A percentile compares a stretch with the other conserved stretches of the same genome.
These are phyloP conservation scores for Chlorops oryzae DNA, from an alignment of 1,140 invertebrate species.

Conservation along the genomic window DNA sequence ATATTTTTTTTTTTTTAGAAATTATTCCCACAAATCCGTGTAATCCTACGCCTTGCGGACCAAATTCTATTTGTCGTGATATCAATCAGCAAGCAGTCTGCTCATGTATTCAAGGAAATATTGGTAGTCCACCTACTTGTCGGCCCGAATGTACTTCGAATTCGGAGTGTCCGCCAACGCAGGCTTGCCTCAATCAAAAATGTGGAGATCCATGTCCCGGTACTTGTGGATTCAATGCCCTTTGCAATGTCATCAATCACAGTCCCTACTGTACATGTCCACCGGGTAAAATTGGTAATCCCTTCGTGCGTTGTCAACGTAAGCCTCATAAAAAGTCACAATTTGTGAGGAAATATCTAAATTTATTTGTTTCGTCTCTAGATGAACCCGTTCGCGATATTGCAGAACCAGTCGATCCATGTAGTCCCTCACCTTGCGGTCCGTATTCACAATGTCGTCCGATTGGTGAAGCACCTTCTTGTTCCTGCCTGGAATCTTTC, in stretches of 20 bases:
- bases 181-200: slow-evolving; percentile 63
- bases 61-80: slow-evolving; percentile 68
- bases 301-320: slow-evolving; percentile 62
- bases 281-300: slow-evolving; percentile 68
- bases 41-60: slow-evolving; percentile 70
- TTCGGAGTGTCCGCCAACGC: slow-evolving; percentile 60
- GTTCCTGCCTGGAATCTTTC: slow-evolving; percentile 65
- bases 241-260: slow-evolving; percentile 75
- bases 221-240: slow-evolving; percentile 65
- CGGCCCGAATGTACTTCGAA: slow-evolving; percentile 68
- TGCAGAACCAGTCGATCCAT: slow-evolving; percentile 54
- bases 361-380: slow-evolving; percentile 26
- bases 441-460: slow-evolving; percentile 62
- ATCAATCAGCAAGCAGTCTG: slow-evolving; percentile 61
- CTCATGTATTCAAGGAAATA: slow-evolving; percentile 60
- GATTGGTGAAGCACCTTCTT: slow-evolving; percentile 59
- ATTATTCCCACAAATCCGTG: slow-evolving; percentile 56
- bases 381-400: slow-evolving; percentile 48
- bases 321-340: slow-evolving; percentile 21
- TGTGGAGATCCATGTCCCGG: slow-evolving; percentile 72
- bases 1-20: slow-evolving; percentile 51
- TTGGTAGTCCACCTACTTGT: slow-evolving; percentile 64
- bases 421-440: slow-evolving; percentile 67
- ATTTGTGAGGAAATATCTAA: slow-evolving; percentile 34
- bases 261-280: slow-evolving; percentile 75